phyloP scores from a whole-genome alignment of 1,140 invertebrate species.

The Drosophila auraria region DNA sequence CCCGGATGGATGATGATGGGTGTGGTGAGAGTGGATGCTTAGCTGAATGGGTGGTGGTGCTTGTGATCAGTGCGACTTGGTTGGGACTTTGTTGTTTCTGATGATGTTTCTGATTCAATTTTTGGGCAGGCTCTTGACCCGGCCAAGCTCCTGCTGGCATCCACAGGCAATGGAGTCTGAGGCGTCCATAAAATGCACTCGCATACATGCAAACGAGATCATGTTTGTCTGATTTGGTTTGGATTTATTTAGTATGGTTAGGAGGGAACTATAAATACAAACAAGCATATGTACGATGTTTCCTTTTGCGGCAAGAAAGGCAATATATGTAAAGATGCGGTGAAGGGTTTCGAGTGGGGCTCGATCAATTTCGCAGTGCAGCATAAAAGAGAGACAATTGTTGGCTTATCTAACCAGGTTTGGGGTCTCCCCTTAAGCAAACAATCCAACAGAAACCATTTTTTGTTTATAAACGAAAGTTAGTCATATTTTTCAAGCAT shows the following conservation, averaged over 20 bases:
- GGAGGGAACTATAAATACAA: constrained; percentile 48
- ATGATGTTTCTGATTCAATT: constrained; percentile 15
- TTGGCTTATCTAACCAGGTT: constrained; percentile 10
- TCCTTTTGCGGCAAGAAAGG: neutral
- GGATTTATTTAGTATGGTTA: constrained; percentile 43
- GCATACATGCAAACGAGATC: constrained; percentile 29
- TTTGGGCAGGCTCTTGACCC: constrained; percentile 41
- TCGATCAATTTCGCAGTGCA: no score
- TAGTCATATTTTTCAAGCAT: constrained; percentile 1
- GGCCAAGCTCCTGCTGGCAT: constrained; percentile 60
- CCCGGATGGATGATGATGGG: constrained; percentile 37
- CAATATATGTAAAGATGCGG: constrained; percentile 9
- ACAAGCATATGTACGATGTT: constrained; percentile 40
- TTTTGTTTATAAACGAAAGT: constrained; percentile 13
- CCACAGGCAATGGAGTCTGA: constrained; percentile 66
- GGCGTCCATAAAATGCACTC: constrained; percentile 73
- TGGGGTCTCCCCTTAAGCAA: neutral
- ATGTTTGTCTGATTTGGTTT: constrained; percentile 27
- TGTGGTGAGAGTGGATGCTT: constrained; percentile 34
- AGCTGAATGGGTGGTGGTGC: constrained; percentile 47
- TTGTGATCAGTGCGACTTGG: constrained; percentile 25
- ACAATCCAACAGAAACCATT: constrained; percentile 1
- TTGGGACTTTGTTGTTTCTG: neutral
- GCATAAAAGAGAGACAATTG: constrained; percentile 15
- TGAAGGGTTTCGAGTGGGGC: neutral